These are phyloP conservation scores for Holothuria leucospilota DNA, from an alignment of 53 echinoderm and acorn worm species.

Conservation along the genomic window DNA sequence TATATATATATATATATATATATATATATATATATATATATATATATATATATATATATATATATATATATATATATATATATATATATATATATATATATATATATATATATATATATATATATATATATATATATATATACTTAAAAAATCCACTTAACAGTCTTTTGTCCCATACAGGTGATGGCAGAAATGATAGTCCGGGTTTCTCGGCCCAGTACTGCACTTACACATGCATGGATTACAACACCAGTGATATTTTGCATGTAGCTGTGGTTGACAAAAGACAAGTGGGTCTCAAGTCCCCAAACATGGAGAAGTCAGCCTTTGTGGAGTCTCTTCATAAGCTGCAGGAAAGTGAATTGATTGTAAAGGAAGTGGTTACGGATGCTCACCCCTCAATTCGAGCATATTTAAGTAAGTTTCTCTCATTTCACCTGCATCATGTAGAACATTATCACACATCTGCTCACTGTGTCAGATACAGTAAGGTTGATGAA, in stretches of 20 bases:
- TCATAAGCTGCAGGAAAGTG: background rate
- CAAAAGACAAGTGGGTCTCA: constrained; percentile 39
- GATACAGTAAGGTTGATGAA: too few species aligned
- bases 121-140: too few species aligned
- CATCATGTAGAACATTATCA: too few species aligned
- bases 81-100: too few species aligned
- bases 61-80: too few species aligned
- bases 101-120: background rate
- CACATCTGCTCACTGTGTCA: background rate
- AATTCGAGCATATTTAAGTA: constrained; percentile 40
- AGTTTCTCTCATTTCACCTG: background rate
- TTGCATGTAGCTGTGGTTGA: constrained; percentile 45
- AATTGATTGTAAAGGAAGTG: constrained; percentile 36
- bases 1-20: too few species aligned
- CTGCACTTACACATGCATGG: constrained; percentile 31
- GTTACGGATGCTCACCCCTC: constrained; percentile 53
- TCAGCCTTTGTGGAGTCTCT: constrained; percentile 15
- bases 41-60: too few species aligned
- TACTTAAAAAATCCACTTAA: background rate
- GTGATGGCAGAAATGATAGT: constrained; percentile 52
- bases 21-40: too few species aligned
- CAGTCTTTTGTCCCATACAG: constrained; percentile 1
- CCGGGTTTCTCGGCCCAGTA: constrained; percentile 48
- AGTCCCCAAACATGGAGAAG: constrained; percentile 42
- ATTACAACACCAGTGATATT: constrained; percentile 11